phyloP scores from a whole-genome alignment of 2,888 invertebrate genomes.

The Fragum sueziense region DNA sequence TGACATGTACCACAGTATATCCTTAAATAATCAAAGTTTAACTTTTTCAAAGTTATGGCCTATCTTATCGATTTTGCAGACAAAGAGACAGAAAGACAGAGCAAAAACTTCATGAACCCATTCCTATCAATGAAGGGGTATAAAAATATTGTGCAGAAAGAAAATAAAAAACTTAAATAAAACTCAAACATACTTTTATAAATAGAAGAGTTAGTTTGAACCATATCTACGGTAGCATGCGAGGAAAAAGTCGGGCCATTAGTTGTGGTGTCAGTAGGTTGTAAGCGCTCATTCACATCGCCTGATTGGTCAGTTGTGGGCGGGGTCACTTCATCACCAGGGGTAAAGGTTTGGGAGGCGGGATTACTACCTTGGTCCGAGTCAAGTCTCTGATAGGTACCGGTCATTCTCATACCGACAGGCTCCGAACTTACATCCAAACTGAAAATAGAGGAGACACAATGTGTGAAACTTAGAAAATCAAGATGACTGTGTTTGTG shows the following conservation, averaged over 20 bases:
- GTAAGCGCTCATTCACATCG: conserved; percentile 16
- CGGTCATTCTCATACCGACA: conserved; percentile 69
- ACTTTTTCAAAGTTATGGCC: too few relatives aligned
- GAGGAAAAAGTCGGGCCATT: conserved; percentile 41
- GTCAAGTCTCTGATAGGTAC: conserved; percentile 71
- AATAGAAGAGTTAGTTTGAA: conserved; percentile 41
- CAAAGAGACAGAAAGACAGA: too few relatives aligned
- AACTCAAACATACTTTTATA: conserved; percentile 43
- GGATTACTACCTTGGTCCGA: conserved; percentile 43
- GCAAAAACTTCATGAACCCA: too few relatives aligned
- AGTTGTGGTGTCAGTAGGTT: conserved; percentile 26
- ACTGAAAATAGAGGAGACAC: conserved; percentile 42
- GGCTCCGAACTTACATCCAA: conserved; percentile 65
- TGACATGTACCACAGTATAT: too few relatives aligned
- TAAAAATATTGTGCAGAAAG: too few relatives aligned
- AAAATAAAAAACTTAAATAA: not conserved
- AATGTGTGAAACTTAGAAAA: too few relatives aligned
- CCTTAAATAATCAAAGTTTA: too few relatives aligned
- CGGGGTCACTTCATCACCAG: conserved; percentile 42
- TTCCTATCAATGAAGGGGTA: too few relatives aligned
- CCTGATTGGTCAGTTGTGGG: not conserved
- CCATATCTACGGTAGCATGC: not conserved
- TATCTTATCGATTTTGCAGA: too few relatives aligned
- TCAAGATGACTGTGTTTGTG: too few relatives aligned
- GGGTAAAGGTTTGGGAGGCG: conserved; percentile 25